These are phyloP conservation scores for Monopterus albus DNA, from an alignment of 2,113 vertebrate genomes.

Conservation along the genomic window DNA sequence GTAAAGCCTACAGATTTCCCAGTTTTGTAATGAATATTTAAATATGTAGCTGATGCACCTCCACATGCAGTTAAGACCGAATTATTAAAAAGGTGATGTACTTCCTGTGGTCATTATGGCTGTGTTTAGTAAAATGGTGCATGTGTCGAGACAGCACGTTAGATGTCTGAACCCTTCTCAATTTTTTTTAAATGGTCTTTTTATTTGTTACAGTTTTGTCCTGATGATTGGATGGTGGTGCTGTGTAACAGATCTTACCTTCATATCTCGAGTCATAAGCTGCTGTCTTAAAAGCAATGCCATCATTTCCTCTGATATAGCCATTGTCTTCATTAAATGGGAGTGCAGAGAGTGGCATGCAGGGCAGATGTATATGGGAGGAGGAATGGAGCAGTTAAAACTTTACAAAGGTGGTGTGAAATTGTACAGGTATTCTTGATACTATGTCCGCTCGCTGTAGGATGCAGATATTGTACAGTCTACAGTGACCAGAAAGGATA, in stretches of 20 bases:
- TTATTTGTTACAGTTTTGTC: conserved; percentile 3
- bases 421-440: conserved; percentile 28
- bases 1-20: conserved; percentile 41
- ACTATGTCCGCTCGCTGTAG: conserved; percentile 24
- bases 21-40: conserved; percentile 60
- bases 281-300: conserved; percentile 22
- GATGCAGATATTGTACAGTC: conserved; percentile 9
- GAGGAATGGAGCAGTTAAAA: conserved; percentile 10
- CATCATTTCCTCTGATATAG: conserved; percentile 33
- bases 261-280: no score
- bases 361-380: background rate
- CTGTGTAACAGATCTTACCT: conserved; percentile 3
- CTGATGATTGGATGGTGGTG: background rate
- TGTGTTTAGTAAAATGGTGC: conserved; percentile 12
- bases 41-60: conserved; percentile 41
- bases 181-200: no score
- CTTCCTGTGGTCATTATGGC: conserved; percentile 29
- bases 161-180: no score
- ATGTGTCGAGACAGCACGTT: background rate
- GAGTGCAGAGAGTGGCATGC: background rate
- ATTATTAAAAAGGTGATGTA: conserved; percentile 47
- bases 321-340: conserved; percentile 24
- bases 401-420: conserved; percentile 21
- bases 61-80: conserved; percentile 33
- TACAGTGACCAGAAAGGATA: conserved; percentile 31